These are phyloP conservation scores for Pygoscelis antarcticus DNA, from an alignment of 2,113 vertebrate species.

Conservation along the genomic window DNA sequence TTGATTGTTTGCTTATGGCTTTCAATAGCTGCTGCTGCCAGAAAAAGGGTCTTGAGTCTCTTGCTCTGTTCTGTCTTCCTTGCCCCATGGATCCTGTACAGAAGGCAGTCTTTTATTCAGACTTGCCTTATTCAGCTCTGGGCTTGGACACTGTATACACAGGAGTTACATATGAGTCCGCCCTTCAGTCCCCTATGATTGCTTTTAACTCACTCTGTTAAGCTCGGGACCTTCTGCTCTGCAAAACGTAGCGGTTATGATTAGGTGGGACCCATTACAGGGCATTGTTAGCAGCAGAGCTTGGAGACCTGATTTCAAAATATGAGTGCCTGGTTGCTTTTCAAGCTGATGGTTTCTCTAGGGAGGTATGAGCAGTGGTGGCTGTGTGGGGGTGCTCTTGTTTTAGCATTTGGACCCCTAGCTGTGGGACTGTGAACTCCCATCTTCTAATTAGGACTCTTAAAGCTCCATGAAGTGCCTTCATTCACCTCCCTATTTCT, in stretches of 20 bases:
- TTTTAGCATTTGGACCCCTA: neutral
- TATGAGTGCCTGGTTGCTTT: neutral
- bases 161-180: neutral
- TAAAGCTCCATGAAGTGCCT: neutral
- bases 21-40: neutral
- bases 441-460: neutral
- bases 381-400: neutral
- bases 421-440: neutral
- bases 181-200: neutral
- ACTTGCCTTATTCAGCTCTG: neutral
- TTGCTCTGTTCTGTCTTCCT: neutral
- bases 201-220: neutral
- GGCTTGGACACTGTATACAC: neutral
- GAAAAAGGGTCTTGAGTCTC: neutral
- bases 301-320: neutral
- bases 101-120: neutral
- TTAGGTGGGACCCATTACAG: neutral
- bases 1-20: neutral
- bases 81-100: neutral
- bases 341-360: neutral
- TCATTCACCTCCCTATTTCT: neutral
- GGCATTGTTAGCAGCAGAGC: neutral
- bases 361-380: neutral
- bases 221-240: neutral
- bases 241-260: fast-evolving